These are phyloP conservation scores for Cheilosia vernalis DNA, from an alignment of 2,888 invertebrate genomes.

Conservation along the genomic window DNA sequence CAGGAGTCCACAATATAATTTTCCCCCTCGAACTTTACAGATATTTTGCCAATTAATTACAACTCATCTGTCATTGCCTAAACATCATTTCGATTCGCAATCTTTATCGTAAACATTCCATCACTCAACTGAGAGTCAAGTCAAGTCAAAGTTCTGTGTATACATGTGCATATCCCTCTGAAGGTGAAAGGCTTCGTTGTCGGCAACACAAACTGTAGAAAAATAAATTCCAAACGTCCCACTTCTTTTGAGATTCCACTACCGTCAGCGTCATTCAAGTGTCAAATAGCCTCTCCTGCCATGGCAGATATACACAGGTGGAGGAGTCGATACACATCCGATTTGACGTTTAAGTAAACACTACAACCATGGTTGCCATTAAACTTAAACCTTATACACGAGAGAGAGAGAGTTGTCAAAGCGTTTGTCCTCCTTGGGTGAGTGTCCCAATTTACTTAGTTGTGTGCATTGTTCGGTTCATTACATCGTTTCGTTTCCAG, in stretches of 20 bases:
- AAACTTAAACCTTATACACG: conserved; percentile 23
- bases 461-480: conserved; percentile 59
- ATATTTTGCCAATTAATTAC: conserved; percentile 63
- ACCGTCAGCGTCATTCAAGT: conserved; percentile 38
- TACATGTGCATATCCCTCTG: not conserved
- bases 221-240: not conserved
- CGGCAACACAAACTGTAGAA: not conserved
- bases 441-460: conserved; percentile 32
- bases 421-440: conserved; percentile 28
- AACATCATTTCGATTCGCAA: conserved; percentile 29
- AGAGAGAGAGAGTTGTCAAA: conserved; percentile 39
- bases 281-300: conserved; percentile 34
- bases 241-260: conserved; percentile 5
- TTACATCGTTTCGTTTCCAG: conserved; percentile 32
- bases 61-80: conserved; percentile 58
- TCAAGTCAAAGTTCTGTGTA: not conserved
- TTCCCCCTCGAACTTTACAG: conserved; percentile 27
- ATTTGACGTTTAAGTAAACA: conserved; percentile 62
- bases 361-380: not conserved
- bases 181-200: not conserved
- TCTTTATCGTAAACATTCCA: conserved; percentile 54
- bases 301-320: conserved; percentile 5
- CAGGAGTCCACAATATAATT: not conserved
- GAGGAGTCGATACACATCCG: conserved; percentile 31
- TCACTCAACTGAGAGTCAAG: conserved; percentile 25